Conservation (phyloP, 2,888 invertebrate genomes). For the Drosophila helvetica region DNA sequence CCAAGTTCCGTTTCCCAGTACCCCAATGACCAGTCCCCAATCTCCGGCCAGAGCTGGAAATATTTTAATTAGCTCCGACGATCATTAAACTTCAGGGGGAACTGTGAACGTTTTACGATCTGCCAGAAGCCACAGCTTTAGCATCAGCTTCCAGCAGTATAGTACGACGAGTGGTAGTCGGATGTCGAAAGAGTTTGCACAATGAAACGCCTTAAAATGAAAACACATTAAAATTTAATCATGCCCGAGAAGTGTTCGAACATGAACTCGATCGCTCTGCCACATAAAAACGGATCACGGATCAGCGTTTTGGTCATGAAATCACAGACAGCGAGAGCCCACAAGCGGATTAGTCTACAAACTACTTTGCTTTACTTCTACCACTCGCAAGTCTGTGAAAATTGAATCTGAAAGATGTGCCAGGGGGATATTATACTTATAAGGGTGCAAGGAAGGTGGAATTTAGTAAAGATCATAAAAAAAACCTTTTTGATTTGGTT, state of each 20-base stretch:
- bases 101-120: slow-evolving; percentile 43
- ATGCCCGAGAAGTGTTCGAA: slow-evolving; percentile 10
- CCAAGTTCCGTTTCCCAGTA: slow-evolving; percentile 46
- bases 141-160: slow-evolving; percentile 19
- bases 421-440: not conserved
- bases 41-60: slow-evolving; percentile 18
- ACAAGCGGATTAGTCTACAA: slow-evolving; percentile 42
- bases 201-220: slow-evolving; percentile 68
- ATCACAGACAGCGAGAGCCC: slow-evolving; percentile 30
- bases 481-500: not conserved
- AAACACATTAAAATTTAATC: slow-evolving; percentile 64
- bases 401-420: not conserved
- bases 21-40: not conserved
- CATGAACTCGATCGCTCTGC: slow-evolving; percentile 32
- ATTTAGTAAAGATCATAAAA: not conserved
- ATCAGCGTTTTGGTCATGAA: slow-evolving; percentile 39
- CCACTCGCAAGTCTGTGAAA: not conserved
- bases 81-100: slow-evolving; percentile 41
- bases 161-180: slow-evolving; percentile 13
- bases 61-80: slow-evolving; percentile 47
- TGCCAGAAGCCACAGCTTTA: slow-evolving; percentile 59
- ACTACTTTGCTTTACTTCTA: slow-evolving; percentile 7
- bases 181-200: slow-evolving; percentile 45
- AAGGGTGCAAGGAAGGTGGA: not conserved
- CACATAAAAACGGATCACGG: slow-evolving; percentile 49